Conservation (phyloP, 1,140 invertebrate species). For the Temnothorax longispinosus region DNA sequence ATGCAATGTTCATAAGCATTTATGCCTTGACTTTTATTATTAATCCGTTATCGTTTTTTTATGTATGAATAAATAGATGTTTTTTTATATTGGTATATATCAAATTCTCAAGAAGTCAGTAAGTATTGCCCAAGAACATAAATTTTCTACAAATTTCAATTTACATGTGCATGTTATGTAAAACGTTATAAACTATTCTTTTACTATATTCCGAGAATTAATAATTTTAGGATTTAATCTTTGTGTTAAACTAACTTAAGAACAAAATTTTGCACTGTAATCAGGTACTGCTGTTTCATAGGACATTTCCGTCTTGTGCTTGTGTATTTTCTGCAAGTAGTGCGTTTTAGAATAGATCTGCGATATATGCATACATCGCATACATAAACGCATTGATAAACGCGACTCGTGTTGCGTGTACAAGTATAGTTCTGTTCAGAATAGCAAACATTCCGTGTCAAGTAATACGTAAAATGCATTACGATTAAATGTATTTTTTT, state of each 20-base stretch:
- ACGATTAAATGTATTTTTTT: conserved; percentile 2
- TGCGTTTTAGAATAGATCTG: neutral
- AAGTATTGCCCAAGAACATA: neutral
- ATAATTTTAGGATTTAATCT: neutral
- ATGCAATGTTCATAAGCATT: neutral
- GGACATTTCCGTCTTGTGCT: neutral
- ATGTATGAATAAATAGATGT: neutral
- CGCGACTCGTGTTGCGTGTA: neutral
- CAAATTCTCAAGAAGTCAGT: neutral
- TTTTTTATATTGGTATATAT: neutral
- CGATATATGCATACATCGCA: conserved; percentile 19
- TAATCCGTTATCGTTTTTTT: neutral
- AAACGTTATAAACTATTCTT: neutral
- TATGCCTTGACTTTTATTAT: neutral
- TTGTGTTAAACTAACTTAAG: neutral
- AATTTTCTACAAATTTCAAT: neutral
- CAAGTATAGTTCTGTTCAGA: conserved; percentile 9
- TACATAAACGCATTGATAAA: conserved; percentile 17
- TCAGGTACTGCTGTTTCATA: neutral
- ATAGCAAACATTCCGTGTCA: neutral
- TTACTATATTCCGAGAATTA: neutral
- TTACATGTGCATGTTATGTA: neutral
- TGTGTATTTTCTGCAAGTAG: neutral
- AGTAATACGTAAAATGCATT: conserved; percentile 13
- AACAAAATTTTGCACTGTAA: neutral